Percentiles rank a stretch among this genome's conserved stretches.
phyloP scores from a whole-genome alignment of 1,140 invertebrate genomes.

The Drosophila mayri region DNA sequence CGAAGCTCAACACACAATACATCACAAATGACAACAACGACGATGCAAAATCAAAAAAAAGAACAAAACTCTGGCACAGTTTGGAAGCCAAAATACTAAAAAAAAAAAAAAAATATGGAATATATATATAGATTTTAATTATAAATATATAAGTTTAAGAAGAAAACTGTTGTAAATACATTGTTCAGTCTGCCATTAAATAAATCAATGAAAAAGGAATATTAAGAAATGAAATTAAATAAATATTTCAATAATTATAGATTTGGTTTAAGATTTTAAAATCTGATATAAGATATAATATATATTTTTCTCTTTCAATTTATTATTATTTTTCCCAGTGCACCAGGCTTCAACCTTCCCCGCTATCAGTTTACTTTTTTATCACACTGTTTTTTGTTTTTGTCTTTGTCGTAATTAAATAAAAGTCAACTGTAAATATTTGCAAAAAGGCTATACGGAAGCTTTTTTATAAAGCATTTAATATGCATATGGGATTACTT shows the following conservation, averaged over 20 bases:
- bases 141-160: neutral
- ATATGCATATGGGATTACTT: constrained; percentile 40
- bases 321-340: neutral
- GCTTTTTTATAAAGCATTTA: constrained; percentile 65
- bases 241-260: no score
- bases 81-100: constrained; percentile 20
- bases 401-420: constrained; percentile 63
- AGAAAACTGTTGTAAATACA: neutral
- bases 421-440: constrained; percentile 79
- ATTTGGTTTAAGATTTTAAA: no score
- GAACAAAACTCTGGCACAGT: constrained; percentile 16
- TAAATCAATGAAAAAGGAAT: neutral
- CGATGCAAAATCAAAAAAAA: constrained; percentile 26
- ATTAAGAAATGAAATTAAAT: neutral
- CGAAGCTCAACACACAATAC: constrained; percentile 63
- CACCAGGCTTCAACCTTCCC: constrained; percentile 11
- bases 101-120: neutral
- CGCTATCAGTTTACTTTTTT: constrained; percentile 58
- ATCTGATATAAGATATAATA: no score
- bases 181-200: no score
- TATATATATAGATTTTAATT: neutral
- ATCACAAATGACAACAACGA: constrained; percentile 38
- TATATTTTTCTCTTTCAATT: neutral
- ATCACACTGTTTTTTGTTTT: constrained; percentile 26
- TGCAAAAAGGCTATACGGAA: constrained; percentile 80